These are phyloP conservation scores for Aphelinus certus DNA, from an alignment of 1,140 invertebrate genomes.

Conservation along the genomic window DNA sequence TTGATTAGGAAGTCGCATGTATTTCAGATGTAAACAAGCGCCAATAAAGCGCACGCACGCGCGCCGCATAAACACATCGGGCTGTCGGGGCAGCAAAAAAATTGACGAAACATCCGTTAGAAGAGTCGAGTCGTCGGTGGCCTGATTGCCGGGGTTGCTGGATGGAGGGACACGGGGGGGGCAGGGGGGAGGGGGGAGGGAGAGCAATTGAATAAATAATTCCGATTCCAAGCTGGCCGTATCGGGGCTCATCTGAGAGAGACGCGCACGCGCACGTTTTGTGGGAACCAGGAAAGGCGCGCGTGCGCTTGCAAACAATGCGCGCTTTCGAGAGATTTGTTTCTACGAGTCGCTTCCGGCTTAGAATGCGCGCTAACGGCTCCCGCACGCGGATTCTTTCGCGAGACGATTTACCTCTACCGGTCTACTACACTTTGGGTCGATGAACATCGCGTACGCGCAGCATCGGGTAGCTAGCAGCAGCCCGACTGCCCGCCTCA, in stretches of 20 bases:
- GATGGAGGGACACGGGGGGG: too few species aligned
- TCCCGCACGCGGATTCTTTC: slow-evolving; percentile 17
- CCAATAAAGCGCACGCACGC: too few species aligned
- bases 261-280: not conserved
- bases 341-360: slow-evolving; percentile 31
- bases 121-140: not conserved
- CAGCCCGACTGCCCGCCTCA: too few species aligned
- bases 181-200: too few species aligned
- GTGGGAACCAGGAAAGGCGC: slow-evolving; percentile 36
- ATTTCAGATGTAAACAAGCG: too few species aligned
- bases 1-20: too few species aligned
- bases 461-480: too few species aligned
- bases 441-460: too few species aligned
- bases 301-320: slow-evolving; percentile 19
- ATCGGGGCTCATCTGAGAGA: too few species aligned
- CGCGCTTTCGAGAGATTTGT: slow-evolving; percentile 30
- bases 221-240: slow-evolving; percentile 11
- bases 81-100: not conserved
- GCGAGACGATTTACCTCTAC: slow-evolving; percentile 26
- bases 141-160: not conserved
- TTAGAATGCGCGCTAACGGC: not conserved
- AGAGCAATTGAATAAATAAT: slow-evolving; percentile 21
- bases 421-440: not conserved
- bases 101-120: not conserved
- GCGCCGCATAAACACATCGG: not conserved